Percentiles rank a stretch among this genome's conserved stretches.
Evolutionary conservation across 2,888 invertebrate species (phyloP).

Genomic region (Perithous albicinctus): DNA sequence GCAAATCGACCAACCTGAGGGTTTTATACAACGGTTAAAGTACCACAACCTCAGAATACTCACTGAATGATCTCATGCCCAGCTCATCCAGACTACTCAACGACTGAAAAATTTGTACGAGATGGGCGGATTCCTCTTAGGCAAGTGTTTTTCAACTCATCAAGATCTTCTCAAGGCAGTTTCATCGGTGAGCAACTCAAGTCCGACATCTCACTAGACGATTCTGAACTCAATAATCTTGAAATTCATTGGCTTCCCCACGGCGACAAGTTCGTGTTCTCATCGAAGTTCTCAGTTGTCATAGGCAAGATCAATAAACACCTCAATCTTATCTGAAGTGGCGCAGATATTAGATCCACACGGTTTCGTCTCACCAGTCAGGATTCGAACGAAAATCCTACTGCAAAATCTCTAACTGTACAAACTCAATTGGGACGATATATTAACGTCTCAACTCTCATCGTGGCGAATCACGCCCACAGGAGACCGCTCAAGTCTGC

Average conservation of each 20-base stretch:
- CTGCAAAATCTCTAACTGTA: constrained; percentile 54
- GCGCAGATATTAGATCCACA: constrained; percentile 65
- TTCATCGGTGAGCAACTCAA: background rate
- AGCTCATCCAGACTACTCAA: too few relatives aligned
- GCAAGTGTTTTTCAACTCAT: too few relatives aligned
- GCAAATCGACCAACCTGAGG: too few relatives aligned
- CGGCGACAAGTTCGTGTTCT: too few relatives aligned
- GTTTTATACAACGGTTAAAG: too few relatives aligned
- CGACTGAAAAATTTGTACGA: too few relatives aligned
- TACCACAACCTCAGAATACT: too few relatives aligned
- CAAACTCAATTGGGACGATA: constrained; percentile 60
- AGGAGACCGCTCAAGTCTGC: constrained; percentile 34
- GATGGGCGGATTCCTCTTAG: too few relatives aligned
- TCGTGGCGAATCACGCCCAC: constrained; percentile 30
- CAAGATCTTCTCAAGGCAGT: background rate
- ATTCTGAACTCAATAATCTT: too few relatives aligned
- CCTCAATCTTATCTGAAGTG: constrained; percentile 41
- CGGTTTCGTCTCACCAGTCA: constrained; percentile 52
- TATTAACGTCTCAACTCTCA: background rate
- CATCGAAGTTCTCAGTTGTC: background rate
- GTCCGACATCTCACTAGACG: too few relatives aligned
- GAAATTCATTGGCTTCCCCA: too few relatives aligned
- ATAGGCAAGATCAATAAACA: constrained; percentile 43
- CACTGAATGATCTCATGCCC: too few relatives aligned
- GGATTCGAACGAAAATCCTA: constrained; percentile 61